Conservation (phyloP, 2,113 vertebrate species). For the Pyrgilauda ruficollis region DNA sequence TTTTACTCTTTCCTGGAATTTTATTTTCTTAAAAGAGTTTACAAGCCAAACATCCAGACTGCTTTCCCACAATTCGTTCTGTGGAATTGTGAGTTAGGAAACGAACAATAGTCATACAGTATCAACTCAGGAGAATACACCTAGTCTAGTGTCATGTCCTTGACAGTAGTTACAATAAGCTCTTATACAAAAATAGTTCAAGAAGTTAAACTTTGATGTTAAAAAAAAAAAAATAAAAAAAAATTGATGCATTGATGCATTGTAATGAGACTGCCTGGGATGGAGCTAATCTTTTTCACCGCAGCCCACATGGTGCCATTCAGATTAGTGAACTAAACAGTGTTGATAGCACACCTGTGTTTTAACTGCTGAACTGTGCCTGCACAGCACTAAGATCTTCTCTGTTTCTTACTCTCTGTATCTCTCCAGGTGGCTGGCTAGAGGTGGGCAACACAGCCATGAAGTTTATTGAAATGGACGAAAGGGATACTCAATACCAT, state of each 20-base stretch:
- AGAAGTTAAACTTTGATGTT: neutral
- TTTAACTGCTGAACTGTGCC: neutral
- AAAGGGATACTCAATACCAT: neutral
- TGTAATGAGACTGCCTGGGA: neutral
- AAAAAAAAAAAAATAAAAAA: neutral
- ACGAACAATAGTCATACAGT: neutral
- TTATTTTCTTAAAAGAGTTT: neutral
- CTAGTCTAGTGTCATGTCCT: neutral
- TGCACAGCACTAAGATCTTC: neutral
- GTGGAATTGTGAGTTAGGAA: neutral
- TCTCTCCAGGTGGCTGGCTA: neutral
- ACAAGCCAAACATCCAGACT: neutral
- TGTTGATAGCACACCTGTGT: neutral
- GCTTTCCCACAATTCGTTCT: neutral
- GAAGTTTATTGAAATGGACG: neutral
- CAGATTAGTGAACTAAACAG: neutral
- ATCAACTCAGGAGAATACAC: neutral
- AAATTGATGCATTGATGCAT: accelerated
- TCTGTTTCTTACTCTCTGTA: neutral
- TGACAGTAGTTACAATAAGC: neutral
- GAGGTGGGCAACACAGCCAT: neutral
- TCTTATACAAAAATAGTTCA: neutral
- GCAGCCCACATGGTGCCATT: neutral
- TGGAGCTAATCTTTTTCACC: neutral
- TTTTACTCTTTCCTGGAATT: neutral